Evolutionary conservation across 2,113 vertebrate genomes (phyloP).

Genomic region (Zapornia atra): DNA sequence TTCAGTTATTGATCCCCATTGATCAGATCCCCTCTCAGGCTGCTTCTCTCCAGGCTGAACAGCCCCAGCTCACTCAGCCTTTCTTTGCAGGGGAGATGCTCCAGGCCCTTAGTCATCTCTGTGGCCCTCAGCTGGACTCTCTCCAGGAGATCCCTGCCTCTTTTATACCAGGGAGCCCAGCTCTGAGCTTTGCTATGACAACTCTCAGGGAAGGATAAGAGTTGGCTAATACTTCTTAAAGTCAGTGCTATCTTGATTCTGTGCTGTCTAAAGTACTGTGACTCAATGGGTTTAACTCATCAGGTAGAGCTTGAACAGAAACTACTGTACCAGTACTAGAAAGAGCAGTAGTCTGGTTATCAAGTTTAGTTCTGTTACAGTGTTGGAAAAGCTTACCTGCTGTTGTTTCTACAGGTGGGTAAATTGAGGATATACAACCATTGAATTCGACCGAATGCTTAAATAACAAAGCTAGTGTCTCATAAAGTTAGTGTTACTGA

Average conservation of each 20-base stretch:
- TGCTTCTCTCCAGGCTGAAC: too few species aligned
- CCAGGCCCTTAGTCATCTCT: too few species aligned
- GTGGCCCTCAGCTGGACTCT: too few species aligned
- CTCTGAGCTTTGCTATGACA: background rate
- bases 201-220: background rate
- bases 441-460: background rate
- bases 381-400: background rate
- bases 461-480: background rate
- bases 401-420: background rate
- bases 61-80: too few species aligned
- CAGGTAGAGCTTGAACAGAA: background rate
- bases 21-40: too few species aligned
- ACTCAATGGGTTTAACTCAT: background rate
- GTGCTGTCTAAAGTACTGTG: background rate
- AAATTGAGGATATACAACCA: background rate
- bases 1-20: too few species aligned
- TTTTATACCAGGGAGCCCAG: background rate
- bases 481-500: background rate
- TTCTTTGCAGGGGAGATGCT: too few species aligned
- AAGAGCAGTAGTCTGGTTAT: background rate
- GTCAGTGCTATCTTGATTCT: constrained; percentile 3
- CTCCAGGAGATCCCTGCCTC: too few species aligned
- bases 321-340: background rate
- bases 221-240: background rate
- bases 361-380: background rate